A percentile compares a stretch with the other conserved stretches of the same genome.
These are phyloP conservation scores for Psittacula derbiana DNA, from an alignment of 2,797 vertebrate species.

Conservation along the genomic window DNA sequence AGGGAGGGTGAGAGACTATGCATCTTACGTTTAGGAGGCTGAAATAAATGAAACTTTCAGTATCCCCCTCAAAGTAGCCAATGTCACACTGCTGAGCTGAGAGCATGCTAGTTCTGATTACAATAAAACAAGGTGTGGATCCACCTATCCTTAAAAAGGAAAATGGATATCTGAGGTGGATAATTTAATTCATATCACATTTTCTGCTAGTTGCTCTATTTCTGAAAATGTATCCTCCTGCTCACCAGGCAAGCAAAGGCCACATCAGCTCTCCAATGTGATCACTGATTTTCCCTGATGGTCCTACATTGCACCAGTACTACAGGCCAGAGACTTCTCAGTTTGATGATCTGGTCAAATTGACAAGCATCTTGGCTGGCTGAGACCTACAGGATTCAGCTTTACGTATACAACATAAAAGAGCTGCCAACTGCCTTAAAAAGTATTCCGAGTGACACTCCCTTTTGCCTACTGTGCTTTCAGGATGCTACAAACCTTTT, in stretches of 20 bases:
- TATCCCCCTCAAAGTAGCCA: not conserved
- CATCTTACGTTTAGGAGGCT: not conserved
- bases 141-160: not conserved
- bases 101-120: not conserved
- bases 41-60: not conserved
- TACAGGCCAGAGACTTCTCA: not conserved
- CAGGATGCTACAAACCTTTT: slow-evolving; percentile 83
- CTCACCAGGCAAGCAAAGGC: not conserved
- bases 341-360: not conserved
- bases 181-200: not conserved
- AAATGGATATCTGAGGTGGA: not conserved
- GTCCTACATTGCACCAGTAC: not conserved
- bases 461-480: not conserved
- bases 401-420: not conserved
- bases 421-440: not conserved
- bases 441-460: not conserved
- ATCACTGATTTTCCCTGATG: not conserved
- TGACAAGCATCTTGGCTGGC: not conserved
- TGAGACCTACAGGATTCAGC: not conserved
- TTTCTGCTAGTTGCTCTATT: not conserved
- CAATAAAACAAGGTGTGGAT: not conserved
- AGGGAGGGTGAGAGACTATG: not conserved
- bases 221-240: not conserved
- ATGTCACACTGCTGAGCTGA: not conserved
- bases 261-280: not conserved